Conservation (phyloP, 2,888 invertebrate species). For the Exephanes ischioxanthus region DNA sequence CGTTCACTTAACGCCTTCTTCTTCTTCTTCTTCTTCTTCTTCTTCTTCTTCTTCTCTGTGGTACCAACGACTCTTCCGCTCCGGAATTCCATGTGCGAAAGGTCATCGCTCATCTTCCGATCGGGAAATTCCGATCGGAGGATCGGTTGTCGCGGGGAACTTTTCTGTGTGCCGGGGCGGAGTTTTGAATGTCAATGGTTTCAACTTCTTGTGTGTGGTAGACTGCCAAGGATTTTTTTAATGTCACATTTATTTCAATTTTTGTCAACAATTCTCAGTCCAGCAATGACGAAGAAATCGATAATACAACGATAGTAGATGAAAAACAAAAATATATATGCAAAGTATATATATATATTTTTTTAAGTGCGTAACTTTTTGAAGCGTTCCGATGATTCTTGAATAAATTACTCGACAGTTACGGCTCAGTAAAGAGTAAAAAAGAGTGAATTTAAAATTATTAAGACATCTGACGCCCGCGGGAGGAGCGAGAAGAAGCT, state of each 20-base stretch:
- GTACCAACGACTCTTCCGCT: conserved; percentile 27
- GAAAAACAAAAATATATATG: no score
- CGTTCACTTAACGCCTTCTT: conserved; percentile 48
- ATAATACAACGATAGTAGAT: no score
- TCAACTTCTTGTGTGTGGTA: not conserved
- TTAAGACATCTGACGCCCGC: conserved; percentile 46
- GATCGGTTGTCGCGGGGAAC: not conserved
- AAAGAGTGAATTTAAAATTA: conserved; percentile 47
- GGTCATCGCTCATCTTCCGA: conserved; percentile 52
- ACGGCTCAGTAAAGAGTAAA: not conserved
- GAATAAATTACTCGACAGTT: not conserved
- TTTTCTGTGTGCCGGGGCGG: not conserved
- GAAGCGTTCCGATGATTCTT: no score
- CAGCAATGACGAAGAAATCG: no score
- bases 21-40: conserved; percentile 29
- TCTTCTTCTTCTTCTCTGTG: conserved; percentile 8
- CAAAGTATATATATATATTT: no score
- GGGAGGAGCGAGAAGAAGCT: conserved; percentile 28
- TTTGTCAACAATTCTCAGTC: not conserved
- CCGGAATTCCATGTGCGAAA: conserved; percentile 45
- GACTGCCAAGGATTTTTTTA: not conserved
- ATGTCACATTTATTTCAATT: not conserved
- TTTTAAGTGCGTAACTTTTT: no score
- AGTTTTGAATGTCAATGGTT: not conserved
- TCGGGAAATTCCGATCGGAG: conserved; percentile 29